phyloP scores from a whole-genome alignment of 1,140 invertebrate genomes.

The Aphelenchoides fujianensis region DNA sequence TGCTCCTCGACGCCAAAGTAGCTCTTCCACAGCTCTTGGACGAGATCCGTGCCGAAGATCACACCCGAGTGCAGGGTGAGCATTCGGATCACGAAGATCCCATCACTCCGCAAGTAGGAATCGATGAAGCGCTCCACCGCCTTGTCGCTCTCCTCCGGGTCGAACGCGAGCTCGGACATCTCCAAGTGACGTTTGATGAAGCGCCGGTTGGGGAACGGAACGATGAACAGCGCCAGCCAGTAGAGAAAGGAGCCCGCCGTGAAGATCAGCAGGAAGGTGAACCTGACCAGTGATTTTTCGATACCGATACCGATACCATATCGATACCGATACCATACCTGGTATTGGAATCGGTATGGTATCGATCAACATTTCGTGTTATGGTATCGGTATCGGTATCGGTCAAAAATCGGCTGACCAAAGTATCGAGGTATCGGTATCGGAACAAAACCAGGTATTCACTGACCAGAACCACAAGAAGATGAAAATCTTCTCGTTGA shows the following conservation, averaged over 20 bases:
- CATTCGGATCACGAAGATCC: conserved; percentile 66
- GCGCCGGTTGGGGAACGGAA: conserved; percentile 47
- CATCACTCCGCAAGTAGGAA: conserved; percentile 65
- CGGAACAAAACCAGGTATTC: too few species aligned
- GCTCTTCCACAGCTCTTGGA: conserved; percentile 49
- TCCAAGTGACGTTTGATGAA: conserved; percentile 57
- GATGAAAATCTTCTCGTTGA: conserved; percentile 67
- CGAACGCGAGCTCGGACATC: conserved; percentile 56
- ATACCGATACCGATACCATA: too few species aligned
- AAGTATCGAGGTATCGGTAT: too few species aligned
- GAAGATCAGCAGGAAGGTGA: conserved; percentile 64
- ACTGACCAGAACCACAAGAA: conserved; percentile 67
- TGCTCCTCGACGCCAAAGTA: conserved; percentile 42
- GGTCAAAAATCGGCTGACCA: too few species aligned
- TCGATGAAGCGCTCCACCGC: conserved; percentile 62
- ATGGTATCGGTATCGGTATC: too few species aligned
- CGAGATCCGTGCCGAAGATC: conserved; percentile 60
- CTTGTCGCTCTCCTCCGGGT: conserved; percentile 46
- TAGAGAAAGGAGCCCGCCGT: conserved; percentile 62
- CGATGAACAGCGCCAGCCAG: conserved; percentile 48
- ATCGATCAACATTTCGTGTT: too few species aligned
- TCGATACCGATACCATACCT: too few species aligned
- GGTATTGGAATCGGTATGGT: too few species aligned
- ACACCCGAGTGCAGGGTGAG: conserved; percentile 63
- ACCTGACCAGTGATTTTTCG: too few species aligned